Evolutionary conservation across 2,888 invertebrate genomes (phyloP).

Genomic region (Gerris lacustris): DNA sequence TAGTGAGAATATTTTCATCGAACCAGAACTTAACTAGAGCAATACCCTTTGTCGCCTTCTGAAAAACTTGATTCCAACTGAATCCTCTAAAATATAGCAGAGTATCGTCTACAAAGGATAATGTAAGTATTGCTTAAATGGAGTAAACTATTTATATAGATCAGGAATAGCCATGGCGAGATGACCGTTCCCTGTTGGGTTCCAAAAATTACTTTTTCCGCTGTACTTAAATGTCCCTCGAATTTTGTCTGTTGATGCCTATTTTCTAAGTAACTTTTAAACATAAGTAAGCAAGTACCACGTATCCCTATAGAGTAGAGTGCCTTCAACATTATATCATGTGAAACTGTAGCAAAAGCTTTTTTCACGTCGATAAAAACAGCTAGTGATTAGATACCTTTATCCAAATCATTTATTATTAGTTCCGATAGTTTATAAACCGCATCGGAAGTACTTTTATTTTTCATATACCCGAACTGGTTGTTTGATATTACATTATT

Average conservation of each 20-base stretch:
- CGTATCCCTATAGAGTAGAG: background rate
- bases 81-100: background rate
- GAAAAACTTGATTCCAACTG: background rate
- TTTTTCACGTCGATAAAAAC: background rate
- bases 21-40: background rate
- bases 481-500: background rate
- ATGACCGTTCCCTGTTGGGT: background rate
- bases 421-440: background rate
- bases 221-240: background rate
- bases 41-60: background rate
- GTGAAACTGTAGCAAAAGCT: background rate
- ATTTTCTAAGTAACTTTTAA: background rate
- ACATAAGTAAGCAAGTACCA: background rate
- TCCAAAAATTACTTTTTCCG: background rate
- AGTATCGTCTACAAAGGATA: background rate
- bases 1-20: background rate
- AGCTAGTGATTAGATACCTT: background rate
- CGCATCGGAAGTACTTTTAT: background rate
- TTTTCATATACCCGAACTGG: background rate
- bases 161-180: background rate
- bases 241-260: background rate
- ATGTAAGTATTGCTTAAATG: background rate
- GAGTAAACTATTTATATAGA: background rate
- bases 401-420: background rate
- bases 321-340: background rate